These are phyloP conservation scores for Drosophila anomelani DNA, from an alignment of 2,888 invertebrate genomes.

Conservation along the genomic window DNA sequence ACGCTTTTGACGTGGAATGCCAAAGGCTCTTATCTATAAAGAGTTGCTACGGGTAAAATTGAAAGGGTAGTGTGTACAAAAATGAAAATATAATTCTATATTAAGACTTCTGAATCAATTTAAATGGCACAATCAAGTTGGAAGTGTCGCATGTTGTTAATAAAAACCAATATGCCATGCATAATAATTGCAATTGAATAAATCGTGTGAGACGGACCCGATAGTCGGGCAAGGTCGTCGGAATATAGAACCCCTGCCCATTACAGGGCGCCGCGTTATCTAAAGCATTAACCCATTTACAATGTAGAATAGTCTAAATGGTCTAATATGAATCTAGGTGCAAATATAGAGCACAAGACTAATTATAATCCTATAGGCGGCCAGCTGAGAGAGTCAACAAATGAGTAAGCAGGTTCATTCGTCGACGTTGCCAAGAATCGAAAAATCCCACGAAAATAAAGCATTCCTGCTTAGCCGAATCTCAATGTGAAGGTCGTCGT, in stretches of 20 bases:
- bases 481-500: slow-evolving; percentile 40
- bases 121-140: not conserved
- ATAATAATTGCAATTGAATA: slow-evolving; percentile 14
- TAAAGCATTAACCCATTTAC: not conserved
- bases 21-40: slow-evolving; percentile 20
- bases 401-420: slow-evolving; percentile 46
- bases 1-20: not conserved
- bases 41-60: not conserved
- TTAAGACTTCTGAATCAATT: slow-evolving; percentile 8
- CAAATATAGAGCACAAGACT: slow-evolving; percentile 24
- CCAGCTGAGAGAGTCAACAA: slow-evolving; percentile 27
- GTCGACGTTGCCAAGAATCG: slow-evolving; percentile 37
- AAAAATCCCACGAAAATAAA: slow-evolving; percentile 25
- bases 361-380: slow-evolving; percentile 32
- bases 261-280: slow-evolving; percentile 7
- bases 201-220: not conserved
- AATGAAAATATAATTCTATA: not conserved
- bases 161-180: slow-evolving; percentile 6
- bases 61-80: not conserved
- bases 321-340: slow-evolving; percentile 15
- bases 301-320: slow-evolving; percentile 5
- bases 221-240: slow-evolving; percentile 15
- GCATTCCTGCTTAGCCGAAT: slow-evolving; percentile 7
- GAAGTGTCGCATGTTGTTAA: slow-evolving; percentile 20
- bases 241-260: not conserved